Conservation (phyloP, 1,140 invertebrate species). For the Camponotus vicinus region DNA sequence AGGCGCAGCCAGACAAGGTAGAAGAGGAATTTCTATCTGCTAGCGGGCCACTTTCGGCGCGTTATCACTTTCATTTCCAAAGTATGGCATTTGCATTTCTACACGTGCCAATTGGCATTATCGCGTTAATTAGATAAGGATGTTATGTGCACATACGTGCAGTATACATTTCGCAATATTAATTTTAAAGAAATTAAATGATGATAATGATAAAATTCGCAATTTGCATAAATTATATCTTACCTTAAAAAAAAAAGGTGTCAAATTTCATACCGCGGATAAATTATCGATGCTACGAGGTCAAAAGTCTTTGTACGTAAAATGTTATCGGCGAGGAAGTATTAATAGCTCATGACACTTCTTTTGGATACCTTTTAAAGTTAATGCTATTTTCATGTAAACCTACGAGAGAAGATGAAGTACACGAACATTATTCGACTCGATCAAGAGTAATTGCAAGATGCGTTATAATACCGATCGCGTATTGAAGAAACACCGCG, state of each 20-base stretch:
- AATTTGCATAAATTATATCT: neutral
- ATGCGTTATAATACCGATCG: slow-evolving; percentile 21
- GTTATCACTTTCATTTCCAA: slow-evolving; percentile 1
- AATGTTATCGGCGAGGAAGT: neutral
- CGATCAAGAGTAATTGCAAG: slow-evolving; percentile 43
- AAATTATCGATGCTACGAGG: neutral
- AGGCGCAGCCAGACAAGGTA: slow-evolving; percentile 41
- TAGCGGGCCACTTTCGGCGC: slow-evolving; percentile 7
- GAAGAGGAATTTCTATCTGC: slow-evolving; percentile 35
- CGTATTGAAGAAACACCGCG: slow-evolving; percentile 19
- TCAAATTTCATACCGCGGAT: neutral
- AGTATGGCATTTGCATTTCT: neutral
- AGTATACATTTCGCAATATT: neutral
- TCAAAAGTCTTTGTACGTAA: too few species aligned
- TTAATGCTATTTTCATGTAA: slow-evolving; percentile 36
- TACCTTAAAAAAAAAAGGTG: neutral
- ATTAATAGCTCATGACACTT: neutral
- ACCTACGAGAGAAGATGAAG: neutral
- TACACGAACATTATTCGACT: slow-evolving; percentile 44
- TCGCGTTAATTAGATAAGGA: neutral
- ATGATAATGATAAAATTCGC: neutral
- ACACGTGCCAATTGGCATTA: neutral
- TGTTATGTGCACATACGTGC: neutral
- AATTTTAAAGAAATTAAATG: neutral
- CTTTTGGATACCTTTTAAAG: neutral